Percentiles rank a stretch among this genome's conserved stretches.
Evolutionary conservation across 2,113 vertebrate genomes (phyloP).

Genomic region (Meleagris gallopavo): DNA sequence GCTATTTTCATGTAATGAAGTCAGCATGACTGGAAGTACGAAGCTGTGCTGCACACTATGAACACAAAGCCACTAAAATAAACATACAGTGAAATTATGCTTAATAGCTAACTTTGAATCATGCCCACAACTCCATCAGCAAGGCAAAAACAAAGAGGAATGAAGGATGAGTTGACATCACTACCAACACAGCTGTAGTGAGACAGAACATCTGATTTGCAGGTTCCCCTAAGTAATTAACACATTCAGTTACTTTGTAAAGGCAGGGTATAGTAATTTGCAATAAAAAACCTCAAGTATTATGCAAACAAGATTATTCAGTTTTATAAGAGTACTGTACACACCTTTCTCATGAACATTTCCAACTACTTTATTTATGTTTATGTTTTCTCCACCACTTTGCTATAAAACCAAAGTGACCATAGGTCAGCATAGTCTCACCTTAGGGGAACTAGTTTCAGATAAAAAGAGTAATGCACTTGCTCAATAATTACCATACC

Average conservation of each 20-base stretch:
- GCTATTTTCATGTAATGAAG: neutral
- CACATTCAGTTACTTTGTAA: neutral
- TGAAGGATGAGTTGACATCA: neutral
- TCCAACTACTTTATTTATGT: neutral
- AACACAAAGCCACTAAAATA: neutral
- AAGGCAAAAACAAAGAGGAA: neutral
- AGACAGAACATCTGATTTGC: neutral
- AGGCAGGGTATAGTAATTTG: neutral
- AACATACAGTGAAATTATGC: neutral
- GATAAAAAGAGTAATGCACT: rapidly evolving
- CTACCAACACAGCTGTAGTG: neutral
- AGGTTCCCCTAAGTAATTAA: neutral
- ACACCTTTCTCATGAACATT: neutral
- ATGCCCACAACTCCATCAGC: neutral
- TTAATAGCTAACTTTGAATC: neutral
- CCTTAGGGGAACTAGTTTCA: neutral
- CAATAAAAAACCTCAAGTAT: neutral
- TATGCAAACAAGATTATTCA: neutral
- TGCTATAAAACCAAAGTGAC: neutral
- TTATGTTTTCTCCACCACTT: neutral
- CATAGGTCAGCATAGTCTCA: neutral
- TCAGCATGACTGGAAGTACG: neutral
- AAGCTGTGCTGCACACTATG: neutral
- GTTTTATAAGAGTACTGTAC: neutral
- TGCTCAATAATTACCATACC: neutral